Base-by-base conservation (phyloP, 2,797 vertebrate species). In the Coregonus suidteri region DNA sequence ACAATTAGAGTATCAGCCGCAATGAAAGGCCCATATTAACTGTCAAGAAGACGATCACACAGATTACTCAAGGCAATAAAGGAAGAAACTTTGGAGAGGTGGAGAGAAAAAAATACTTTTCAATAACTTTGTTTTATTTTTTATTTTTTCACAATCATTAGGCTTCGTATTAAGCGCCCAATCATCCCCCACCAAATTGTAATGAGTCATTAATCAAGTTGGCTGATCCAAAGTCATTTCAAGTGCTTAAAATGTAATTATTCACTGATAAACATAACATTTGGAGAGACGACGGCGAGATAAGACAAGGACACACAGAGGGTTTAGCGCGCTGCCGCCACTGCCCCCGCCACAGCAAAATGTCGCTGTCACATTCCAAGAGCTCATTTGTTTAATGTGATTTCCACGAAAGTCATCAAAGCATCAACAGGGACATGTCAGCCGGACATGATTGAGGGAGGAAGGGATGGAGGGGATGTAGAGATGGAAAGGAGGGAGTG, bases 191-290 rank as follows among this genome's bases (percentile, higher is more conserved):
- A 16, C 6, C 77, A 76, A 69, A 83, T 81, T 54, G 81, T 83
- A 91, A 92, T 94, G 91, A 91, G 92, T 93, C 90, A 91, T 88
- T 85, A 83, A 47, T 47, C 41, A 47, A 76, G 85, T 86, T 80
- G 73, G 83, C 88, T 80, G 83, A 86, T 85, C 81, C 83, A 74
- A 84, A 91, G 86, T 91, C 85, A 88, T 90, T 89, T 90, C 77
- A 89, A 89, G 90, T 90, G 87, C 88, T 93, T 92, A 88, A 91
- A 93, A 91, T 89, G 83, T 91, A 91, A 93, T 91, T 91, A 92
- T 90, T 91, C 87, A 82, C 74, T 76, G 78, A 89, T 89, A 89
- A 92, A 89, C 90, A 91, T 82, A 86, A 86, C 83, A 80, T 91
- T 86, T 86, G 83, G 78, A 30, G 79, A 47, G 41, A 91, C 76